Conservation (phyloP, 2,113 vertebrate species). For the Halichoerus grypus region DNA sequence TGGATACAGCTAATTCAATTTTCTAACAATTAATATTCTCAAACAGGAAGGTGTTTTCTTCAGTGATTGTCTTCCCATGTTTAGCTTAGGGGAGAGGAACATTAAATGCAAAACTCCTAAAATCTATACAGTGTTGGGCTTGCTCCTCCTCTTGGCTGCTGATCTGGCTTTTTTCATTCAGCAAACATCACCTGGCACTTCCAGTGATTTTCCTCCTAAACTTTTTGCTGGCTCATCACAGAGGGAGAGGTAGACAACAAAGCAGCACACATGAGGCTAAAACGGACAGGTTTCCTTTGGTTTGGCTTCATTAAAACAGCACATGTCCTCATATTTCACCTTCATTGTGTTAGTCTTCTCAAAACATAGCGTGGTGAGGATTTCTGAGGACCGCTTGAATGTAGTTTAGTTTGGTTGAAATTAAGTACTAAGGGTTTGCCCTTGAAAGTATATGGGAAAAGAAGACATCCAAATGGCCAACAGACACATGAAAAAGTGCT, state of each 20-base stretch:
- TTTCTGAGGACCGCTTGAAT: slow-evolving; percentile 35
- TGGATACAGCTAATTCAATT: slow-evolving; percentile 74
- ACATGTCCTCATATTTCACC: not conserved
- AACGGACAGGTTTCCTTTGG: slow-evolving; percentile 58
- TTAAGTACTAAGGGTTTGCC: slow-evolving; percentile 12
- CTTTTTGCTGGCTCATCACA: slow-evolving; percentile 70
- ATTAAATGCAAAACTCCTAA: not conserved
- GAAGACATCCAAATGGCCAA: too few relatives aligned
- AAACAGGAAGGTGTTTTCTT: slow-evolving; percentile 55
- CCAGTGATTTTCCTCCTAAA: not conserved
- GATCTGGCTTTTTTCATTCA: slow-evolving; percentile 43
- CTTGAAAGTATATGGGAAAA: not conserved
- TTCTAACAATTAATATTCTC: slow-evolving; percentile 67
- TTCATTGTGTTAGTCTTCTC: slow-evolving; percentile 37
- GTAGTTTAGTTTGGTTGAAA: slow-evolving; percentile 65
- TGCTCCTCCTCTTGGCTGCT: not conserved
- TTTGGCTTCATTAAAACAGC: slow-evolving; percentile 67
- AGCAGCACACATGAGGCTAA: slow-evolving; percentile 22
- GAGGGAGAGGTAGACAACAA: slow-evolving; percentile 72
- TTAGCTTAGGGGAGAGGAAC: slow-evolving; percentile 58
- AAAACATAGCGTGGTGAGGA: not conserved
- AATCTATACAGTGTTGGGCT: not conserved
- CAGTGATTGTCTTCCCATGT: slow-evolving; percentile 44
- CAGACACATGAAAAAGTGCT: too few relatives aligned
- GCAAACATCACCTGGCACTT: not conserved